Conservation (phyloP, 2,797 vertebrate genomes). For the Enteromius fasciolatus region DNA sequence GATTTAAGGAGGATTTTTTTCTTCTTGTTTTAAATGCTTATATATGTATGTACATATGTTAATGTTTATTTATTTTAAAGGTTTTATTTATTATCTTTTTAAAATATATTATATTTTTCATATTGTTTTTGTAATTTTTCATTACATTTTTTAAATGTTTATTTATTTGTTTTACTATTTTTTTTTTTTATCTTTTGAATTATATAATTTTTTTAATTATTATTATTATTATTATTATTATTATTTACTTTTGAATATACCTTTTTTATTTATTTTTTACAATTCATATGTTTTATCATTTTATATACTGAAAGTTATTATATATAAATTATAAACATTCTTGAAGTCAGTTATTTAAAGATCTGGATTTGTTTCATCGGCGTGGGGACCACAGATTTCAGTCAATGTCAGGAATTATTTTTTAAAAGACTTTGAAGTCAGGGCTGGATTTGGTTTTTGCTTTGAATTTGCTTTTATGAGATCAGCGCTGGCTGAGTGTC, state of each 20-base stretch:
- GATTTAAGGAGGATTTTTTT: not conserved
- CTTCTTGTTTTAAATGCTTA: not conserved
- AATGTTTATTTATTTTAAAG: not conserved
- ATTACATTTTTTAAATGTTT: not conserved
- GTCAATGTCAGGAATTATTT: constrained; percentile 44
- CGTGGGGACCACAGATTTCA: constrained; percentile 18
- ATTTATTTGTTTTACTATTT: not conserved
- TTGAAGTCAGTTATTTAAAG: constrained; percentile 6
- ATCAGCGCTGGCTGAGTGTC: constrained; percentile 26
- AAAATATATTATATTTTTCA: not conserved
- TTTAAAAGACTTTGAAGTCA: constrained; percentile 32
- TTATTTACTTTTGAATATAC: too few relatives aligned
- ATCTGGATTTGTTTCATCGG: constrained; percentile 11
- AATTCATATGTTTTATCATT: not conserved
- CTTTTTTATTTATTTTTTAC: not conserved
- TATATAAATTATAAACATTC: too few relatives aligned
- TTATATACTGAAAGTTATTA: not conserved
- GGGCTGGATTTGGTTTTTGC: constrained; percentile 39
- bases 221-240: too few relatives aligned
- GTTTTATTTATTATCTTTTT: not conserved
- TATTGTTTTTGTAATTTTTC: not conserved
- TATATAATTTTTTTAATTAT: too few relatives aligned
- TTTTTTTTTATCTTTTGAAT: not conserved
- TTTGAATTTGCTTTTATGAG: constrained; percentile 28
- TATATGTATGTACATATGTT: too few relatives aligned